Percentiles rank a stretch among this genome's conserved stretches.
These are phyloP conservation scores for Tachycineta bicolor DNA, from an alignment of 2,113 vertebrate species.

Conservation along the genomic window DNA sequence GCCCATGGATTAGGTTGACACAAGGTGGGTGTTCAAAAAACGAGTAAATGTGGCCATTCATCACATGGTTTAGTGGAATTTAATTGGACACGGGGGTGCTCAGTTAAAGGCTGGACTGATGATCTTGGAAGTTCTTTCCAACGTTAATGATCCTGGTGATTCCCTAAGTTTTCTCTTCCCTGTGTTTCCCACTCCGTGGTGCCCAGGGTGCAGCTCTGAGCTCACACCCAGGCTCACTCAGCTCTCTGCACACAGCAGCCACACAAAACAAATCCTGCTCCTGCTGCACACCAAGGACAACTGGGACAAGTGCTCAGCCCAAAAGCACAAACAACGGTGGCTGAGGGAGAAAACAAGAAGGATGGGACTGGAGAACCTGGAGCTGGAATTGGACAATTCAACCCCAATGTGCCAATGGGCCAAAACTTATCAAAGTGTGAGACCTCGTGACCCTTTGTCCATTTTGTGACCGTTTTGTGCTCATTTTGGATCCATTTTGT, in stretches of 20 bases:
- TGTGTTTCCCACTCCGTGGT: background rate
- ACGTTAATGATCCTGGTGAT: background rate
- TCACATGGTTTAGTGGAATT: too few relatives aligned
- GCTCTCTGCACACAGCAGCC: background rate
- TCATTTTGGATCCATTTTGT: too few relatives aligned
- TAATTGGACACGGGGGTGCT: too few relatives aligned
- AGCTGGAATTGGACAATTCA: background rate
- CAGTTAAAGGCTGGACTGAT: background rate
- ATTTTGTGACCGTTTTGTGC: too few relatives aligned
- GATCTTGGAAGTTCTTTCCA: background rate
- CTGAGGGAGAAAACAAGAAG: background rate
- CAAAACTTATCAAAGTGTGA: too few relatives aligned
- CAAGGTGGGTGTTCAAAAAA: background rate
- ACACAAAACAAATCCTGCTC: background rate
- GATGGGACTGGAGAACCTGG: background rate
- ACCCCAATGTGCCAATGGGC: too few relatives aligned
- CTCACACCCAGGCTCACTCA: background rate
- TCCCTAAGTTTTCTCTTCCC: background rate
- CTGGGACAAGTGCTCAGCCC: background rate
- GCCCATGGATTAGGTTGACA: background rate
- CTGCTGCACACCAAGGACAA: background rate
- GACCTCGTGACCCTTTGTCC: too few relatives aligned
- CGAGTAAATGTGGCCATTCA: background rate
- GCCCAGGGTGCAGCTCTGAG: background rate
- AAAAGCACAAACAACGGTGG: background rate